These are phyloP conservation scores for Synanthedon formicaeformis DNA, from an alignment of 2,888 invertebrate species.

Conservation along the genomic window DNA sequence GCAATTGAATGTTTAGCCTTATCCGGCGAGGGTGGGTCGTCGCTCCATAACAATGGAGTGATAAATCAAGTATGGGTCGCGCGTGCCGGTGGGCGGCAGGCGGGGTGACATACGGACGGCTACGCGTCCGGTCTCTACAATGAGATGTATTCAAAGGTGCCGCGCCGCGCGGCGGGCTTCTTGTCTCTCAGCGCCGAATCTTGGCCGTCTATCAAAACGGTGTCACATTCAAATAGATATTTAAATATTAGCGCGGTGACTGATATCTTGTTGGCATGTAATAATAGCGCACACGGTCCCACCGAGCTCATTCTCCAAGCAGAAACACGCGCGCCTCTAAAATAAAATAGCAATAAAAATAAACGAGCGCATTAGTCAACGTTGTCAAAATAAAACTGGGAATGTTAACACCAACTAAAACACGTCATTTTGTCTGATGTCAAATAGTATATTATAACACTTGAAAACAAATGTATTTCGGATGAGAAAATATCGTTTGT, in stretches of 20 bases:
- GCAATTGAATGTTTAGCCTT: constrained; percentile 66
- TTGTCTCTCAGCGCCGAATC: constrained; percentile 12
- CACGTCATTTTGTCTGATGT: constrained; percentile 19
- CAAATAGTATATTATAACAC: constrained; percentile 3
- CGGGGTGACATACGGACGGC: constrained; percentile 13
- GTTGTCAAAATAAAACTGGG: constrained; percentile 61
- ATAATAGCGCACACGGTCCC: constrained; percentile 36
- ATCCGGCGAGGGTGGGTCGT: constrained; percentile 60
- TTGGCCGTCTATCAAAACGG: constrained; percentile 50
- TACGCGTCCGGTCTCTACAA: constrained; percentile 33
- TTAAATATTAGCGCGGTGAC: constrained; percentile 57
- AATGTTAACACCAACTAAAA: constrained; percentile 40
- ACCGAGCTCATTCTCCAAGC: constrained; percentile 42
- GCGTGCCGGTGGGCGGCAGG: constrained; percentile 40
- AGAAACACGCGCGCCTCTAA: constrained; percentile 48
- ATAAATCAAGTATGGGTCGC: constrained; percentile 68
- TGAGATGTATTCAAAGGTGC: constrained; percentile 46
- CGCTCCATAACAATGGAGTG: constrained; percentile 63
- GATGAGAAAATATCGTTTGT: too few relatives aligned
- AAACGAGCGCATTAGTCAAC: constrained; percentile 66
- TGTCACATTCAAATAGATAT: constrained; percentile 53
- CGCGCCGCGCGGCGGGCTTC: constrained; percentile 19
- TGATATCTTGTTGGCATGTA: constrained; percentile 61
- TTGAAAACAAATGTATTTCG: too few relatives aligned
- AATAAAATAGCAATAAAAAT: constrained; percentile 65